These are phyloP conservation scores for Eucera pruinosa DNA, from an alignment of 2,888 invertebrate genomes.

Conservation along the genomic window DNA sequence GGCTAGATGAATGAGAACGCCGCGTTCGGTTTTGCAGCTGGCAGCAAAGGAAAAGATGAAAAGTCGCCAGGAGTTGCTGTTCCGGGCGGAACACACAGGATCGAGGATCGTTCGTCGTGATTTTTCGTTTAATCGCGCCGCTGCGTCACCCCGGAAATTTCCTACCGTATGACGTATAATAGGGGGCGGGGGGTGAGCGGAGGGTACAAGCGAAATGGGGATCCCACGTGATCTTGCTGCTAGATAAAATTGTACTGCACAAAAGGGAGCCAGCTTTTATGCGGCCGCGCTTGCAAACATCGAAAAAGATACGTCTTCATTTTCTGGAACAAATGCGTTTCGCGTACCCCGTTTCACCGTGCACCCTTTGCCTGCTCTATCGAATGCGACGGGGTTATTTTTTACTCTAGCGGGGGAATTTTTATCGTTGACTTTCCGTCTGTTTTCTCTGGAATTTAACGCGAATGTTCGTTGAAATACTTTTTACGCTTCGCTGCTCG, in stretches of 20 bases:
- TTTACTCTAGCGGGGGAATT: neutral
- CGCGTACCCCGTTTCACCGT: constrained; percentile 6
- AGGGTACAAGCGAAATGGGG: constrained; percentile 29
- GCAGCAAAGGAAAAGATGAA: constrained; percentile 57
- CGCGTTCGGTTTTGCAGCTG: constrained; percentile 43
- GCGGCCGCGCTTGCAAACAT: constrained; percentile 44
- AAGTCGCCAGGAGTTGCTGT: constrained; percentile 15
- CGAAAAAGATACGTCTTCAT: constrained; percentile 55
- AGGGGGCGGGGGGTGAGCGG: neutral
- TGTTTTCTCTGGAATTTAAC: constrained; percentile 40
- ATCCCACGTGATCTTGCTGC: constrained; percentile 36
- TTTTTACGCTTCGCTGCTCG: constrained; percentile 10
- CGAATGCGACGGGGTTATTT: neutral
- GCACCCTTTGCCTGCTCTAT: constrained; percentile 27
- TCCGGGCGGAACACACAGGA: neutral
- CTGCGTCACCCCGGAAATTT: constrained; percentile 43
- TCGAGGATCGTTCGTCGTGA: constrained; percentile 45
- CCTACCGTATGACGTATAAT: constrained; percentile 42
- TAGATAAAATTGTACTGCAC: constrained; percentile 52
- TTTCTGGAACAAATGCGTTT: constrained; percentile 39
- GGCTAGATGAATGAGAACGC: constrained; percentile 4
- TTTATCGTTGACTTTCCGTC: constrained; percentile 33
- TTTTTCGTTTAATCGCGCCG: constrained; percentile 64
- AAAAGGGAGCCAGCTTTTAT: constrained; percentile 39
- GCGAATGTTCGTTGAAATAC: constrained; percentile 26